Percentiles rank a stretch among this genome's conserved stretches.
Evolutionary conservation across 2,113 vertebrate genomes (phyloP).

Genomic region (Gila orcuttii): DNA sequence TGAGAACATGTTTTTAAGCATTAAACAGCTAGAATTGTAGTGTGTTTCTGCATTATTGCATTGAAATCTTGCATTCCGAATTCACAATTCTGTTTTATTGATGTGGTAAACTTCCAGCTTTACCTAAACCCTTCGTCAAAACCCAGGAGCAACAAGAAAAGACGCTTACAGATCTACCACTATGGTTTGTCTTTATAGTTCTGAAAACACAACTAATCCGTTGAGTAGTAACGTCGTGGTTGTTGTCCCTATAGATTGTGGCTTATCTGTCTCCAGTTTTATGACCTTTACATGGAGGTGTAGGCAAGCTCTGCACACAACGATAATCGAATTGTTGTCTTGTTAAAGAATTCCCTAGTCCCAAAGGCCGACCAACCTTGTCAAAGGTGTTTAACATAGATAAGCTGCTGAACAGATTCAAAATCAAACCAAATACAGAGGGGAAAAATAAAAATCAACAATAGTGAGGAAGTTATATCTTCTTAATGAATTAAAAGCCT

Average conservation of each 20-base stretch:
- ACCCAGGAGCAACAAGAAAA: background rate
- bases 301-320: conserved; percentile 54
- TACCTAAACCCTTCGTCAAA: conserved; percentile 9
- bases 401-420: conserved; percentile 67
- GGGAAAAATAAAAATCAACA: conserved; percentile 42
- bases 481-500: conserved; percentile 56
- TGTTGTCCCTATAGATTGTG: conserved; percentile 55
- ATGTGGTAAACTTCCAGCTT: background rate
- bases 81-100: background rate
- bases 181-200: conserved; percentile 34
- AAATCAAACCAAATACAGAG: conserved; percentile 36
- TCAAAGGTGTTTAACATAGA: conserved; percentile 77
- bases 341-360: conserved; percentile 65
- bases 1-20: background rate
- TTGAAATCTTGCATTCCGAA: background rate
- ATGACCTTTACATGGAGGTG: conserved; percentile 74
- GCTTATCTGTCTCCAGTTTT: conserved; percentile 69
- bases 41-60: background rate
- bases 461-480: conserved; percentile 64
- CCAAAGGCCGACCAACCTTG: conserved; percentile 66
- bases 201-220: conserved; percentile 53
- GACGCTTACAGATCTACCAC: conserved; percentile 21
- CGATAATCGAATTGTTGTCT: conserved; percentile 69
- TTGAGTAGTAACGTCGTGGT: conserved; percentile 51
- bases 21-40: background rate